Percentiles rank a stretch among this genome's conserved stretches.
Evolutionary conservation across 2,113 vertebrate genomes (phyloP).

Genomic region (Heliornis fulica): DNA sequence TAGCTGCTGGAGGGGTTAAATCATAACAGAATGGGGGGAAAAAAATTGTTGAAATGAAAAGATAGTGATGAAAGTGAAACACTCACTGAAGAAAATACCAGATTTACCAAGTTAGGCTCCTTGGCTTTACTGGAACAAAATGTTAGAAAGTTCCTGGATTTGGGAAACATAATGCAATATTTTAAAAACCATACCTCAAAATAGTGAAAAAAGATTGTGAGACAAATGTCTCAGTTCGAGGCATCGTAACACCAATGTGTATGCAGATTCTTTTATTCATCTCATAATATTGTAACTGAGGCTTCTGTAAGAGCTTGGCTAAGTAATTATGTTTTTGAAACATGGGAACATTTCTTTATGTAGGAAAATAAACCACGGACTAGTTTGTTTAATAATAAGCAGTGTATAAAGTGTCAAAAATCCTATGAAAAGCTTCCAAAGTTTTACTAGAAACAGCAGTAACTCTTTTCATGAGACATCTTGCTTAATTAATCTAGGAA

Average conservation of each 20-base stretch:
- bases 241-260: neutral
- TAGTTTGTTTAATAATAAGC: slow-evolving; percentile 3
- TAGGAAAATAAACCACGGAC: neutral
- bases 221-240: neutral
- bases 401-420: neutral
- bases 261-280: neutral
- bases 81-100: neutral
- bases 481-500: neutral
- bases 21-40: neutral
- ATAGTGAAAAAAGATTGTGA: neutral
- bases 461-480: neutral
- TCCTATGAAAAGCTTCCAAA: neutral
- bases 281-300: neutral
- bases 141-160: neutral
- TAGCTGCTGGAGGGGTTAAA: no score
- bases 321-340: neutral
- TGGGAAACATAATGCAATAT: neutral
- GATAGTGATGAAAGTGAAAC: neutral
- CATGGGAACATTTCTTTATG: neutral
- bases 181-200: neutral
- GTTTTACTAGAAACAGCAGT: slow-evolving; percentile 3
- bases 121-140: neutral
- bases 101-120: neutral
- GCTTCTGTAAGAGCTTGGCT: neutral
- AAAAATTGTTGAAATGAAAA: neutral